phyloP scores from a whole-genome alignment of 2,797 vertebrate species.

The Iguana delicatissima region DNA sequence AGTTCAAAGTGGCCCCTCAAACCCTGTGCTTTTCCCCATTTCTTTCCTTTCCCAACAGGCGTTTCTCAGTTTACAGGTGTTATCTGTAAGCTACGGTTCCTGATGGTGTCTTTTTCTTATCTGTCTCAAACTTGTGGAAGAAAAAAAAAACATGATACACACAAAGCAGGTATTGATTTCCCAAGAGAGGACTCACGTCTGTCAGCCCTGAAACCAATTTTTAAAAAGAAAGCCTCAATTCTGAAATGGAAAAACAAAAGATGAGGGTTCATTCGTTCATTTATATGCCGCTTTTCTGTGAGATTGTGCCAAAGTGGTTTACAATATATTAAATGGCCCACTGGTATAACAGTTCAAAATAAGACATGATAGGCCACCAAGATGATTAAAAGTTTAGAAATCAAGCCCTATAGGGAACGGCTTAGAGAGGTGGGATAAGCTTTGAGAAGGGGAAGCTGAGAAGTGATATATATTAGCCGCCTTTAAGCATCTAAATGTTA shows the following conservation, averaged over 20 bases:
- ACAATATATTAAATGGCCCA: neutral
- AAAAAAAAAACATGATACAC: neutral
- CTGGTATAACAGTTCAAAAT: neutral
- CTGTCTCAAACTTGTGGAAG: neutral
- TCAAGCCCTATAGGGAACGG: too few species aligned
- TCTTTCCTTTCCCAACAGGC: neutral
- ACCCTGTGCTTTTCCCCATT: neutral
- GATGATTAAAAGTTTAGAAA: too few species aligned
- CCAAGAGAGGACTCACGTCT: neutral
- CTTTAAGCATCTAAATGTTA: too few species aligned
- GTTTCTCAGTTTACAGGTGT: constrained; percentile 40
- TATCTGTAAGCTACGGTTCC: neutral
- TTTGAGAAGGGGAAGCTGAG: too few species aligned
- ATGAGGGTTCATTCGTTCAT: neutral
- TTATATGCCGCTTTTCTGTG: neutral
- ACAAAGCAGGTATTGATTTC: neutral
- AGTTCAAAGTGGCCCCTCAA: too few species aligned
- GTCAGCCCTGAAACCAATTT: neutral
- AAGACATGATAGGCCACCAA: neutral
- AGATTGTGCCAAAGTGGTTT: neutral
- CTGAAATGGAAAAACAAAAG: neutral
- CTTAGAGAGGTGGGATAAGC: too few species aligned
- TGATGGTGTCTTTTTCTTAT: neutral
- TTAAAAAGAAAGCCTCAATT: neutral
- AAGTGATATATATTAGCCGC: too few species aligned